A percentile compares a stretch with the other conserved stretches of the same genome.
Conservation (phyloP, 2,888 invertebrate species). For the Drosophila nigricruria region DNA sequence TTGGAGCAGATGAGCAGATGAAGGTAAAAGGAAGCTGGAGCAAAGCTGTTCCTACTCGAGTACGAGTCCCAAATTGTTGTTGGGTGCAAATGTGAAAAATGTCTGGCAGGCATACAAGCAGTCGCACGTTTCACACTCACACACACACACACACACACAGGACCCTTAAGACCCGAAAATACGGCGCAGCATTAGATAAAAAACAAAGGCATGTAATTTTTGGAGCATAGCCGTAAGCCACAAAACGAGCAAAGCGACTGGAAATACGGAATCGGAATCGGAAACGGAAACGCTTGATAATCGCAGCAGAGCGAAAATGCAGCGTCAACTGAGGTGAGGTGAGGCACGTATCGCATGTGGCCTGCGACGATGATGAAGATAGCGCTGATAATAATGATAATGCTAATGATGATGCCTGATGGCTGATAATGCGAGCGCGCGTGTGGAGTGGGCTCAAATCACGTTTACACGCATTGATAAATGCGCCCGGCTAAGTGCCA, state of each 20-base stretch:
- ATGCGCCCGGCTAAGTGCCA: constrained; percentile 67
- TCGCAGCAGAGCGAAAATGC: constrained; percentile 70
- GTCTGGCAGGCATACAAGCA: constrained; percentile 31
- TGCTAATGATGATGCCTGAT: constrained; percentile 35
- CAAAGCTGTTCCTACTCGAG: constrained; percentile 12
- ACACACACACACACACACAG: constrained; percentile 11
- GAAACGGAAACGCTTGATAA: constrained; percentile 71
- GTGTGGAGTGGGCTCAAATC: constrained; percentile 57
- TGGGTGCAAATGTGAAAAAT: constrained; percentile 60
- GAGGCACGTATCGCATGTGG: constrained; percentile 58
- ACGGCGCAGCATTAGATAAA: constrained; percentile 69
- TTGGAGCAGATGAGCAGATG: background rate
- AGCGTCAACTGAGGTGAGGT: constrained; percentile 60
- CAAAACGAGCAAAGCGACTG: constrained; percentile 56
- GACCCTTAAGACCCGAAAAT: constrained; percentile 66
- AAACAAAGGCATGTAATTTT: constrained; percentile 76
- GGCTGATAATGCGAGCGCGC: constrained; percentile 52
- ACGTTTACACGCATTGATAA: constrained; percentile 70
- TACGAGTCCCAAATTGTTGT: constrained; percentile 41
- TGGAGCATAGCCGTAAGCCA: constrained; percentile 64
- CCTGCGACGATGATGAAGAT: constrained; percentile 32
- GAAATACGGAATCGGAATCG: constrained; percentile 43
- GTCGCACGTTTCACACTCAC: constrained; percentile 37
- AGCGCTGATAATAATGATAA: constrained; percentile 28
- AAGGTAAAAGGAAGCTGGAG: background rate